Evolutionary conservation across 2,113 vertebrate species (phyloP).

Genomic region (Ascaphus truei): DNA sequence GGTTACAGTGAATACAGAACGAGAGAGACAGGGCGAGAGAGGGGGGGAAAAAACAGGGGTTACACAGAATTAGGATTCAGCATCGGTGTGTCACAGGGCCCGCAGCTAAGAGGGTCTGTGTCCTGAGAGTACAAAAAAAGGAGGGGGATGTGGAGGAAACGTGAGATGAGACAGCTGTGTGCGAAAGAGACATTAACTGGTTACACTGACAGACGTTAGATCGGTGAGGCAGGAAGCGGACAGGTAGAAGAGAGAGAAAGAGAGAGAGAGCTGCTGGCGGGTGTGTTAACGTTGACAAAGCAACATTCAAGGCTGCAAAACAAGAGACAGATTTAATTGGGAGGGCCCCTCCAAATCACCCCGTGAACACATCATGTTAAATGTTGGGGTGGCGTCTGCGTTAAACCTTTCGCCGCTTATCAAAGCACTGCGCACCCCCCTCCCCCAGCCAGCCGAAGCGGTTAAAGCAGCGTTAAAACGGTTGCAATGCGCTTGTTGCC

Average conservation of each 20-base stretch:
- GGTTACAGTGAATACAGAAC: conserved; percentile 5
- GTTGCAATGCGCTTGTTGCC: not conserved
- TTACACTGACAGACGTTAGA: conserved; percentile 1
- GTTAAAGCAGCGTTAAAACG: too few relatives aligned
- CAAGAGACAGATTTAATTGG: conserved; percentile 31
- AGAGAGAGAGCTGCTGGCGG: conserved; percentile 11
- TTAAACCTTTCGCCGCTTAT: too few relatives aligned
- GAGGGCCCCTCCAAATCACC: not conserved
- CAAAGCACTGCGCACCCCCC: too few relatives aligned
- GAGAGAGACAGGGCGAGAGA: too few relatives aligned
- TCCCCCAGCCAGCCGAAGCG: too few relatives aligned
- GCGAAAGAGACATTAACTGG: conserved; percentile 32
- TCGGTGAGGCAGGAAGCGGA: conserved; percentile 29
- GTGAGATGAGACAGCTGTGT: conserved; percentile 17
- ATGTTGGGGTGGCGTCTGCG: too few relatives aligned
- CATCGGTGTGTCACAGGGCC: conserved; percentile 32
- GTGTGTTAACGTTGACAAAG: conserved; percentile 44
- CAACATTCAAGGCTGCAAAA: conserved; percentile 35
- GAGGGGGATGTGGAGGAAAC: not conserved
- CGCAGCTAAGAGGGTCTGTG: conserved; percentile 24
- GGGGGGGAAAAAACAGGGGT: conserved; percentile 50
- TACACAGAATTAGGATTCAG: conserved; percentile 32
- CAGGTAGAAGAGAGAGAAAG: conserved; percentile 35
- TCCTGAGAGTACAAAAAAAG: conserved; percentile 34
- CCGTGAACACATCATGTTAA: not conserved